Percentiles rank a stretch among this genome's conserved stretches.
Conservation (phyloP, 2,797 vertebrate genomes). For the Gallinago stenura region DNA sequence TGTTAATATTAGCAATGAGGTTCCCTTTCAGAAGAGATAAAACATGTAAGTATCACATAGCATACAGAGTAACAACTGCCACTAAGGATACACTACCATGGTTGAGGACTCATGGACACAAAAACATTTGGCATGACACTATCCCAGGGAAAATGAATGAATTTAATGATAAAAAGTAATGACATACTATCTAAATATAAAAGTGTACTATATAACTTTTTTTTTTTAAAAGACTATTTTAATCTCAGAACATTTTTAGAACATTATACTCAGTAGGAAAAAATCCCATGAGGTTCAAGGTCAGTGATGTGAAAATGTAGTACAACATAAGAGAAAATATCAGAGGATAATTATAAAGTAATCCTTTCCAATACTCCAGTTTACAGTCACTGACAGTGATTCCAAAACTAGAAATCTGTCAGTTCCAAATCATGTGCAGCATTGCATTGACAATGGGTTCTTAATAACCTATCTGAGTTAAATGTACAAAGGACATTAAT, state of each 20-base stretch:
- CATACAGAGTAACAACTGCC: neutral
- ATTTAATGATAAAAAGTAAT: neutral
- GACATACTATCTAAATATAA: neutral
- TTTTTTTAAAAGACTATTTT: neutral
- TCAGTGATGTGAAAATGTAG: fast-evolving
- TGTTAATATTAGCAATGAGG: neutral
- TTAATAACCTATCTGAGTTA: neutral
- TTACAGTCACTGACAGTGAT: neutral
- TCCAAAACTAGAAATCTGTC: neutral
- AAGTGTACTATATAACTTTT: neutral
- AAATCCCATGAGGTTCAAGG: neutral
- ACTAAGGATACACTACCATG: neutral
- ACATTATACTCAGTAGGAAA: neutral
- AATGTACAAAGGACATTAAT: neutral
- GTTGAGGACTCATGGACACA: neutral
- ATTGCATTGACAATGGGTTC: neutral
- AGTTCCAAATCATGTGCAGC: neutral
- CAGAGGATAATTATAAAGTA: neutral
- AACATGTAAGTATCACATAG: neutral
- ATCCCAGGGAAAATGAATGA: neutral
- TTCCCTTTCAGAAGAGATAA: neutral
- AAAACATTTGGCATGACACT: neutral
- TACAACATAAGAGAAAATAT: neutral
- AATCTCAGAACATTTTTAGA: neutral
- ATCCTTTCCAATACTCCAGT: neutral